Evolutionary conservation across 2,888 invertebrate genomes (phyloP), one percentile per base, ranked within the genome.

Genomic region (Leptothorax acervorum): DNA sequence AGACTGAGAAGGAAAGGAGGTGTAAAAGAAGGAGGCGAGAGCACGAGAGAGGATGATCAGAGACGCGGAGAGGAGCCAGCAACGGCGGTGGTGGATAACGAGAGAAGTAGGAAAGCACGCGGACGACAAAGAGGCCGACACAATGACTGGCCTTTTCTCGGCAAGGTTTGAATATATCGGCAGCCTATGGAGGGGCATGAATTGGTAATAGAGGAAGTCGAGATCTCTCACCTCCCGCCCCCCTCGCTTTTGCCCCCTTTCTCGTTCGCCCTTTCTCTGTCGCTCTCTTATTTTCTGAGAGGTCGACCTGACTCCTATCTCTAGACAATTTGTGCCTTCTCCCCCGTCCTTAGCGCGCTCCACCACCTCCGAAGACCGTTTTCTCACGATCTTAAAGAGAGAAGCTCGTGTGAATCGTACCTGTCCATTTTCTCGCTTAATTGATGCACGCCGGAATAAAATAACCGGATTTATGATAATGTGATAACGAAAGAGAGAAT

Each of bases 151-250:
- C 88, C 90, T 90, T 90, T 91, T 87, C 90, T 91, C 86, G 79
- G 86, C 84, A 83, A 90, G 90, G 90, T 90, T 90, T 90, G 91
- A 91, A 91, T 91, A 91, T 88, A 91, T 91, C 91, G 89, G 87
- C 89, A 89, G 87, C 79, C 82, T 84, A 81, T 87, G 86, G 85
- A 87, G 91, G 89, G 86, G 90, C 86, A 91, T 92, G 92, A 92
- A 92, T 92, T 91, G 92, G 91, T 92, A 92, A 92, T 92, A 92
- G 92, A 92, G 92, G 92, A 92, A 92, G 90, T 91, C 91, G 88
- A 87, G 86, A 87, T 63, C 65, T 86, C 87, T 87, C 88, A 85
- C 85, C 84, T 81, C 62, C 42, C 78, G 75, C 70, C 79, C 23
- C 62, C 71, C 74, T 81, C 62, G 53, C 39, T 73, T 73, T 23